A percentile compares a stretch with the other conserved stretches of the same genome.
Conservation (phyloP, 2,888 invertebrate genomes). For the Salticus scenicus region DNA sequence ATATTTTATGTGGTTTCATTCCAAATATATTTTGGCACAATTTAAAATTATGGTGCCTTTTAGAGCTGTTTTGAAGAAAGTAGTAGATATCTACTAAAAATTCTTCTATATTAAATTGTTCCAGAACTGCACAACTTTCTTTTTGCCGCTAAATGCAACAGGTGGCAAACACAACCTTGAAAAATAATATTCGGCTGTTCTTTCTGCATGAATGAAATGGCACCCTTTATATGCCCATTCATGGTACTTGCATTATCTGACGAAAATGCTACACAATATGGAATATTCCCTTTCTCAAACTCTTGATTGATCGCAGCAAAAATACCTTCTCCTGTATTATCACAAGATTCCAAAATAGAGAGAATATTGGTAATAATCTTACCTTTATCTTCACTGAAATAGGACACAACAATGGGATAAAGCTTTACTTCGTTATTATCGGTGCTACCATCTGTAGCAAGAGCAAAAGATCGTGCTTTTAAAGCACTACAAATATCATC, state of each 20-base stretch:
- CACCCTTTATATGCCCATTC: background rate
- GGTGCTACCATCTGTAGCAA: too few relatives aligned
- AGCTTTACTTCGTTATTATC: too few relatives aligned
- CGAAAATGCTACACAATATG: background rate
- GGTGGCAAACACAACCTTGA: background rate
- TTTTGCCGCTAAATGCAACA: background rate
- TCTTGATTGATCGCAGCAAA: background rate
- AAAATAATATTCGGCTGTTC: background rate
- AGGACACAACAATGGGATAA: too few relatives aligned
- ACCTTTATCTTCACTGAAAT: too few relatives aligned
- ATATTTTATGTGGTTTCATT: background rate
- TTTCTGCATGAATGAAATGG: background rate
- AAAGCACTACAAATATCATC: too few relatives aligned
- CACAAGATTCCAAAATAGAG: too few relatives aligned
- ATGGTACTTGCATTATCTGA: background rate
- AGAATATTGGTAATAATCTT: too few relatives aligned
- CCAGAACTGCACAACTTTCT: background rate
- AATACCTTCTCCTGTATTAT: background rate
- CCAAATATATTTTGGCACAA: background rate
- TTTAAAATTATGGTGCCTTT: background rate
- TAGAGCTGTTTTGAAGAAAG: background rate
- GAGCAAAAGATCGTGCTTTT: too few relatives aligned
- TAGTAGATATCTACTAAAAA: background rate
- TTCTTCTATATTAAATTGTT: background rate
- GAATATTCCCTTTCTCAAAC: background rate